A percentile compares a stretch with the other conserved stretches of the same genome.
These are phyloP conservation scores for Ranitomeya imitator DNA, from an alignment of 2,113 vertebrate species.

Conservation along the genomic window DNA sequence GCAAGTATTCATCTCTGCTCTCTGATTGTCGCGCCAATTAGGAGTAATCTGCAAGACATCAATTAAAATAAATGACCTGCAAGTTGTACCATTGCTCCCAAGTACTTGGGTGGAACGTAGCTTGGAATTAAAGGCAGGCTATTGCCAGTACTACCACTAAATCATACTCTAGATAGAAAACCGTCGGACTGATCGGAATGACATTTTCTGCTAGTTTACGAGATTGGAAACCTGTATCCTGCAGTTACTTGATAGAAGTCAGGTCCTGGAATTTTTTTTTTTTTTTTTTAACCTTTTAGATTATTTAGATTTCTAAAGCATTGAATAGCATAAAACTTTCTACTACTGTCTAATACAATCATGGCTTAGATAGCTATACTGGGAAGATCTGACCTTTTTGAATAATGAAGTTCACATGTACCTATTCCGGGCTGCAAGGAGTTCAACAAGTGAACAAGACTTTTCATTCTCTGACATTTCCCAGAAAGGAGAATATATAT, in stretches of 20 bases:
- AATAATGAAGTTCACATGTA: background rate
- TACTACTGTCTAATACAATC: background rate
- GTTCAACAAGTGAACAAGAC: slow-evolving; percentile 12
- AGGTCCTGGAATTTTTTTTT: background rate
- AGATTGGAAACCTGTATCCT: background rate
- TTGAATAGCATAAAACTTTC: background rate
- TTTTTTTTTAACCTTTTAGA: background rate
- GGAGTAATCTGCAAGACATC: background rate
- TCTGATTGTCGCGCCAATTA: slow-evolving; percentile 27
- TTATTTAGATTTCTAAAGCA: background rate
- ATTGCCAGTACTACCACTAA: background rate
- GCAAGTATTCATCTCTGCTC: background rate
- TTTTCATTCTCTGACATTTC: slow-evolving; percentile 27
- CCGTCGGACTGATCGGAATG: background rate
- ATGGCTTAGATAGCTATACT: background rate
- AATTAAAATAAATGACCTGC: slow-evolving; percentile 24
- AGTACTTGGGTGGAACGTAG: slow-evolving; percentile 2
- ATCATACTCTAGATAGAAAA: background rate
- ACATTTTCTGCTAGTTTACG: background rate
- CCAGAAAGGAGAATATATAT: slow-evolving; percentile 33
- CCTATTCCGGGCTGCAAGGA: background rate
- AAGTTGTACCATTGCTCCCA: slow-evolving; percentile 3
- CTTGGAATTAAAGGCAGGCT: background rate
- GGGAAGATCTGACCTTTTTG: background rate
- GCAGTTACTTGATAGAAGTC: background rate